Percentiles rank a stretch among this genome's conserved stretches.
These are phyloP conservation scores for Cotesia glomerata DNA, from an alignment of 1,140 invertebrate species.

Conservation along the genomic window DNA sequence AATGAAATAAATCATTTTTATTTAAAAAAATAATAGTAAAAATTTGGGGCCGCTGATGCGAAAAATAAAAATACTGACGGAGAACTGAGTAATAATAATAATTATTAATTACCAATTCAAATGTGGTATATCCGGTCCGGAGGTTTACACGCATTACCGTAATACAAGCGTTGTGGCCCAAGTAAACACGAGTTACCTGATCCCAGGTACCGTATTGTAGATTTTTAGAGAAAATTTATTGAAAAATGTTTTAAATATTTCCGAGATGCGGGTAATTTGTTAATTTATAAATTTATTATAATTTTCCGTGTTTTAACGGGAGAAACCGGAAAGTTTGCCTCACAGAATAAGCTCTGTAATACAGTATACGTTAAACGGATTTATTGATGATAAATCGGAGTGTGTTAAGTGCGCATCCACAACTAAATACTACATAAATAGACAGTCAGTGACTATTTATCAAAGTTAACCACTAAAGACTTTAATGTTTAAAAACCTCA, in stretches of 20 bases:
- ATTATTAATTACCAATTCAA: constrained; percentile 57
- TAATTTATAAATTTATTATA: constrained; percentile 31
- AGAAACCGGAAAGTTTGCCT: constrained; percentile 45
- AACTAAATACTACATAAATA: not conserved
- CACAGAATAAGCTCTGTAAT: constrained; percentile 36
- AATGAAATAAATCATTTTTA: not conserved
- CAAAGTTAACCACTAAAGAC: not conserved
- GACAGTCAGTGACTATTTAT: not conserved
- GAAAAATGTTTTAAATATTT: constrained; percentile 26
- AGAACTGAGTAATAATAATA: constrained; percentile 37
- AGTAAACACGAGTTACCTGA: constrained; percentile 56
- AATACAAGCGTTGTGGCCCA: constrained; percentile 32
- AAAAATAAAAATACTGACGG: not conserved
- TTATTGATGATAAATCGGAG: constrained; percentile 7
- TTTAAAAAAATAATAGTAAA: constrained; percentile 17
- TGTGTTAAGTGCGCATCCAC: constrained; percentile 2
- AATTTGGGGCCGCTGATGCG: constrained; percentile 51
- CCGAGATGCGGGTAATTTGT: constrained; percentile 39
- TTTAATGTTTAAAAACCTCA: not conserved
- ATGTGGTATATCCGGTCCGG: constrained; percentile 51
- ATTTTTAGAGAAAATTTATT: too few species aligned
- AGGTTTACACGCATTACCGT: constrained; percentile 11
- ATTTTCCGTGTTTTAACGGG: constrained; percentile 35
- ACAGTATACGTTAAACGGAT: not conserved
- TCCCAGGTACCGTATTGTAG: constrained; percentile 34